Percentiles rank a stretch among this genome's conserved stretches.
Evolutionary conservation across 2,113 vertebrate species (phyloP).

Genomic region (Rhabdornis inornatus): DNA sequence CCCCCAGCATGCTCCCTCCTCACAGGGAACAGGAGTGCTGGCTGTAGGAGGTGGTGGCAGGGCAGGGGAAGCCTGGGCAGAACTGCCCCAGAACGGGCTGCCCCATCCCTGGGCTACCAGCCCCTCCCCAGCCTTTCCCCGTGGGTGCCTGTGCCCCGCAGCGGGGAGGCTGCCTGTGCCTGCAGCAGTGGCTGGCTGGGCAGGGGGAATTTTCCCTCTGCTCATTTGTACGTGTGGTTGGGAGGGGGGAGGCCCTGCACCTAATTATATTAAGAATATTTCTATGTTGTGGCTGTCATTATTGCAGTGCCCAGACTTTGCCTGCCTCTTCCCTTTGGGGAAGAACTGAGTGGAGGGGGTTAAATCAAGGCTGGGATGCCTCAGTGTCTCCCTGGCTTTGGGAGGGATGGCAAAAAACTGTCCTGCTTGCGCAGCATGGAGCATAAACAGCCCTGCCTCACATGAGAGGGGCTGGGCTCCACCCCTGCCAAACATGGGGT

Average conservation of each 20-base stretch:
- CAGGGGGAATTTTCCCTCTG: not conserved
- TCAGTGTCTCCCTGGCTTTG: not conserved
- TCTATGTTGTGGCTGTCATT: slow-evolving; percentile 43
- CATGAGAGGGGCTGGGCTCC: rapidly evolving
- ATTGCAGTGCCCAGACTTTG: not conserved
- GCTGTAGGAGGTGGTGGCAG: not conserved
- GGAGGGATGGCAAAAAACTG: not conserved
- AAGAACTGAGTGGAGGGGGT: rapidly evolving
- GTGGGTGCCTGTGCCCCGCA: rapidly evolving
- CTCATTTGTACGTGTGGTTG: slow-evolving; percentile 29
- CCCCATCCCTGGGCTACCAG: not conserved
- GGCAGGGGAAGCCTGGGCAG: not conserved
- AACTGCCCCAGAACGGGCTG: not conserved
- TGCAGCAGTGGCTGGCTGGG: slow-evolving; percentile 17
- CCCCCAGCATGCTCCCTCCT: slow-evolving; percentile 58
- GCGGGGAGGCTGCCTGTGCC: not conserved
- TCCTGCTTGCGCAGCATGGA: not conserved
- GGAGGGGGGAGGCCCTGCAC: slow-evolving; percentile 61
- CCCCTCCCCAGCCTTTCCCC: not conserved
- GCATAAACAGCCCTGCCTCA: not conserved
- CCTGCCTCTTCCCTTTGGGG: not conserved
- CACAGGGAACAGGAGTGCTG: slow-evolving; percentile 4
- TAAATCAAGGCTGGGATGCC: not conserved
- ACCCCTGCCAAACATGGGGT: rapidly evolving
- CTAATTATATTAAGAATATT: slow-evolving; percentile 72